Evolutionary conservation across 1,140 invertebrate genomes (phyloP).

Genomic region (Drosophila tropicalis): DNA sequence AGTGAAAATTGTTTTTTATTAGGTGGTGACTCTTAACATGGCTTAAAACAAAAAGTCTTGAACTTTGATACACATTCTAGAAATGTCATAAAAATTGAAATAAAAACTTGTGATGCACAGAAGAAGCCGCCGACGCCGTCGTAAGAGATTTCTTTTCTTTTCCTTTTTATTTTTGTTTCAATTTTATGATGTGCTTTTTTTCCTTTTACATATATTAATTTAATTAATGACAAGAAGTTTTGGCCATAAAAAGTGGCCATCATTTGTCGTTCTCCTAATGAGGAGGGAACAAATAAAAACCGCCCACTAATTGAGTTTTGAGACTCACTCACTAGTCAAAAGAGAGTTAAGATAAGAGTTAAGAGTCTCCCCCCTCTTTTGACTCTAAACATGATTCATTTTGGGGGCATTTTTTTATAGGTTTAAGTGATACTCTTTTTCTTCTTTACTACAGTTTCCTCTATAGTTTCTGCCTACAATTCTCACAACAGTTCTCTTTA

Average conservation of each 20-base stretch:
- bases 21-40: slow-evolving; percentile 20
- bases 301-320: slow-evolving; percentile 46
- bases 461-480: background rate
- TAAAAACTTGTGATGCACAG: slow-evolving; percentile 26
- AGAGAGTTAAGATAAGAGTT: background rate
- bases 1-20: slow-evolving; percentile 64
- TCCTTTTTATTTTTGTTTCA: too few relatives aligned
- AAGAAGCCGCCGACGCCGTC: background rate
- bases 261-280: slow-evolving; percentile 38
- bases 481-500: too few relatives aligned
- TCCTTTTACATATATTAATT: slow-evolving; percentile 61
- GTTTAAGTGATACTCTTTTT: slow-evolving; percentile 28
- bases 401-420: background rate
- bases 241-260: slow-evolving; percentile 11
- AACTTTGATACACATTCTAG: slow-evolving; percentile 42
- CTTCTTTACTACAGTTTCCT: background rate
- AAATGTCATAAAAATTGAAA: slow-evolving; percentile 40
- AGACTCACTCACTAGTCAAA: background rate
- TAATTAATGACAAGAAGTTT: slow-evolving; percentile 49
- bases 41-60: slow-evolving; percentile 38
- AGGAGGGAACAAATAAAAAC: slow-evolving; percentile 21
- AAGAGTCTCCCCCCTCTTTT: background rate
- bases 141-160: slow-evolving; percentile 5
- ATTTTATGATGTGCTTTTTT: slow-evolving; percentile 45
- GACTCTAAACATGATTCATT: slow-evolving; percentile 23